Base-by-base conservation (phyloP, 2,797 vertebrate species). In the Melanotaenia maccullochi region DNA sequence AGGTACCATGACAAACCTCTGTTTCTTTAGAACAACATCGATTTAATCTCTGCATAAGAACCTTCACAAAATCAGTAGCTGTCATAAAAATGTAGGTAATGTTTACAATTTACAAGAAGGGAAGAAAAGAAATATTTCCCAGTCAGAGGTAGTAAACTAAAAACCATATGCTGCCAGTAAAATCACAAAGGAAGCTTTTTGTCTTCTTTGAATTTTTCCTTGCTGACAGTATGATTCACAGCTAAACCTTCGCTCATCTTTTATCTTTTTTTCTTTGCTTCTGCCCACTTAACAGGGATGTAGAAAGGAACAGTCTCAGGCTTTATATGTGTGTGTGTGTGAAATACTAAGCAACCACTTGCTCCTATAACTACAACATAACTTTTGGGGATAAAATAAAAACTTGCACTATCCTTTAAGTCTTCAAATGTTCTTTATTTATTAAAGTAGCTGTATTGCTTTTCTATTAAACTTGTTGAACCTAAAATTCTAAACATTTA, bases 171-270 rank as follows among this genome's bases (percentile, higher is more conserved):
- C 22, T 18, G 36, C 13, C 9, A 20, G 52, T 38, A 42, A 58
- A 56, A 54, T 71, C 18, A 59, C 56, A 68, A 70, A 71, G 32
- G 8, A 25, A 30, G 47, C 40, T 33, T 20, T 58, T 75, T 64
- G 42, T 67, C 24, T 60, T 71, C 49, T 79, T 78, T 82, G 66
- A 25, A 44, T 79, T 79, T 79, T 38, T 68, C 72, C 57, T 30
- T 71, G n/a, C 38, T 62, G 25, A 64, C 76, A 33, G 57, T 24
- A 24, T 71, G 32, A 65, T 69, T 76, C 54, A 52, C 62, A 62
- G 68, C 25, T 59, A 24, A 20, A 69, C 61, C 65, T 70, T 67
- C 49, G 78, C 36, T 32, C 60, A 42, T 75, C 68, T 75, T 36
- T 76, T 54, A 69, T 79, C 60, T 69, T 42, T 40, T 63, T 56